Percentiles rank a stretch among this genome's conserved stretches.
Conservation (phyloP, 2,113 vertebrate species). For the Xiphorhynchus elegans region DNA sequence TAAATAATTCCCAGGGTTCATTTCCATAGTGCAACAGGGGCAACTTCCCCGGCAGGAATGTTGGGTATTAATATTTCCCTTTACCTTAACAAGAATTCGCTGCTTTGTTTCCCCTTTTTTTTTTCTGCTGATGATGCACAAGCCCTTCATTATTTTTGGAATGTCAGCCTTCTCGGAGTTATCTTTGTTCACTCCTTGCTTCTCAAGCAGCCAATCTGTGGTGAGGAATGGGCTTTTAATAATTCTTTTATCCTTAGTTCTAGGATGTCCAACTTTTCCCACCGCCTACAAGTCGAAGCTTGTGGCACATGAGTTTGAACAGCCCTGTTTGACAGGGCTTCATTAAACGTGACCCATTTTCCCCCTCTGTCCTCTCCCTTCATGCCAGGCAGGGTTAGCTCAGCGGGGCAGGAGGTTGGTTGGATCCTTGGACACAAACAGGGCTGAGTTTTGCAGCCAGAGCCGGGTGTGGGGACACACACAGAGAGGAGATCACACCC, state of each 20-base stretch:
- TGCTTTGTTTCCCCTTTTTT: not conserved
- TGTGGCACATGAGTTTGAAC: not conserved
- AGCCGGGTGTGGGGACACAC: not conserved
- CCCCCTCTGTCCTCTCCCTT: not conserved
- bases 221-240: not conserved
- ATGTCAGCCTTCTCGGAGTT: not conserved
- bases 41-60: not conserved
- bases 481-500: not conserved
- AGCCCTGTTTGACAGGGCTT: not conserved
- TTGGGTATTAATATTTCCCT: not conserved
- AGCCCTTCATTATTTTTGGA: not conserved
- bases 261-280: not conserved
- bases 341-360: not conserved
- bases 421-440: not conserved
- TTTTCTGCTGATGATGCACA: not conserved
- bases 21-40: constrained; percentile 5
- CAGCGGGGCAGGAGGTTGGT: not conserved
- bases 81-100: not conserved
- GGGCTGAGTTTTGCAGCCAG: not conserved
- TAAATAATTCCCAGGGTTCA: constrained; percentile 11
- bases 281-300: not conserved
- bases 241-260: not conserved
- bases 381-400: not conserved
- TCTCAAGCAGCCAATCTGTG: not conserved
- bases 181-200: not conserved